phyloP scores from a whole-genome alignment of 2,797 vertebrate genomes.

The Protosalanx chinensis region DNA sequence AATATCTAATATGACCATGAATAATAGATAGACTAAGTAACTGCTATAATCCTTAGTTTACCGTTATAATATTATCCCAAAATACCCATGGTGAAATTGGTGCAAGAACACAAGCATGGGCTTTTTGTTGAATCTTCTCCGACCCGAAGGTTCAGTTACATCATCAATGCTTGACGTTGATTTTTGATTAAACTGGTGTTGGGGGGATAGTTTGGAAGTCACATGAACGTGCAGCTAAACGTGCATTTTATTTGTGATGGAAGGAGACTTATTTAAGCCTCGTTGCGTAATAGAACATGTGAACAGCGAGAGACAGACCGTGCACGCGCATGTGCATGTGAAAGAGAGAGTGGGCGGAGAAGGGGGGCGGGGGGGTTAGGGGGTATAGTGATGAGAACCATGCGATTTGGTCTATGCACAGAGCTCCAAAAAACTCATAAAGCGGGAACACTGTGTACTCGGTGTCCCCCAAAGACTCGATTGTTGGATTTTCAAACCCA shows the following conservation, averaged over 20 bases:
- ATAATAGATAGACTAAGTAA: neutral
- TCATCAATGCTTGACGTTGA: conserved; percentile 6
- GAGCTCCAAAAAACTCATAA: conserved; percentile 57
- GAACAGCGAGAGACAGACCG: conserved; percentile 59
- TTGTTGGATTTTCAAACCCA: conserved; percentile 8
- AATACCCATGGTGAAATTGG: conserved; percentile 12
- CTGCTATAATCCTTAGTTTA: neutral
- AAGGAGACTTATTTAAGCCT: conserved; percentile 45
- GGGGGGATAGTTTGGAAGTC: conserved; percentile 19
- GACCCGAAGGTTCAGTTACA: conserved; percentile 5
- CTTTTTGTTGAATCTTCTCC: neutral
- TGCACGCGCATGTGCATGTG: too few relatives aligned
- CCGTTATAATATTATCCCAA: neutral
- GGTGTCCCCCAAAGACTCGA: conserved; percentile 45
- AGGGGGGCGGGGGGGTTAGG: conserved; percentile 42
- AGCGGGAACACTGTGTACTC: conserved; percentile 57
- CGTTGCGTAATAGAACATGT: conserved; percentile 72
- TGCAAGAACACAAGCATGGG: too few relatives aligned
- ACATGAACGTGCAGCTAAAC: conserved; percentile 55
- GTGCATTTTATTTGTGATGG: conserved; percentile 59
- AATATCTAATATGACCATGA: conserved; percentile 38
- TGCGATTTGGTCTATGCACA: conserved; percentile 52
- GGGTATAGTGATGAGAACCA: conserved; percentile 29
- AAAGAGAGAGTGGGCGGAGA: neutral
- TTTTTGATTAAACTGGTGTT: neutral